Base-by-base conservation (phyloP, 2,797 vertebrate genomes). In the Sebastes steindachneri region DNA sequence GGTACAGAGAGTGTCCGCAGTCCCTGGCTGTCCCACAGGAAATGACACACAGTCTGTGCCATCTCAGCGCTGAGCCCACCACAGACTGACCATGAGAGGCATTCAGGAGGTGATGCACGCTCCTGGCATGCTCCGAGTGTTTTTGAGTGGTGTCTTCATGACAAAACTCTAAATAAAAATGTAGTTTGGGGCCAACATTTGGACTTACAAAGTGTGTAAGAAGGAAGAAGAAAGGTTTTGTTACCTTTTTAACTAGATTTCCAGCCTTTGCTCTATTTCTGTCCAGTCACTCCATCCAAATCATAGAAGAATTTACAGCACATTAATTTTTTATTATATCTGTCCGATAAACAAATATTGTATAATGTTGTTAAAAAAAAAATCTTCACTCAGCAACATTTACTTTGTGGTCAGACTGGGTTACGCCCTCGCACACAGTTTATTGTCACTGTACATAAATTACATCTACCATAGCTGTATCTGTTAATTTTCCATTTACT, bases 1-100 rank as follows among this genome's bases (percentile, higher is more conserved):
- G 86, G 63, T 62, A 87, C 76, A 79, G 83, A 80, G 82, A 85
- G 83, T 75, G 87, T 89, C 82, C 85, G 59, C 79, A 57, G 87
- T 85, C 80, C 65, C 88, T 86, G 67, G 83, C 89, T 88, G 92
- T 94, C 93, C 90, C 90, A 83, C 92, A 93, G 92, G 92, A 94
- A 95, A 90, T 89, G 73, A 88, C 86, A 89, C 17, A 9, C 62
- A 71, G 79, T 77, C 73, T 65, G 87, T 85, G 86, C 88, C 85
- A 87, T 91, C 83, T 74, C 85, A 63, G 65, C 72, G 79, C 79
- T 28, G 75, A 88, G 84, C 76, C 67, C 80, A 66, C 51, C 73
- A 72, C 81, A 51, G 82, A 75, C 80, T 73, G 74, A 86, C 77
- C 70, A 59, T 68, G 63, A 79, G 73, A 83, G 70, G 63, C 35